Conservation (phyloP, 2,113 vertebrate genomes). For the Pelodiscus sinensis region DNA sequence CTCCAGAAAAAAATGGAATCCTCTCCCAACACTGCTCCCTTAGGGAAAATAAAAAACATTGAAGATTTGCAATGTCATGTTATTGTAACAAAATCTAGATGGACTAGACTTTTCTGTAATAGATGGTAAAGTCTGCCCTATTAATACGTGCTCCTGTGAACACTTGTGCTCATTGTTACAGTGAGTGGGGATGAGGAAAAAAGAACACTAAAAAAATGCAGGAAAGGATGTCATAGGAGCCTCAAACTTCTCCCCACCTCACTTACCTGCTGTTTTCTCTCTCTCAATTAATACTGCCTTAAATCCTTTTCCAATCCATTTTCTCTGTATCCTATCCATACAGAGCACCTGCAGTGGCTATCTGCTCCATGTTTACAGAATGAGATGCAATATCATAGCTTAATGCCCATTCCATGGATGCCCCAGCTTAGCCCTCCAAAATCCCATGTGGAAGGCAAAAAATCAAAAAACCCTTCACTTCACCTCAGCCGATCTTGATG, state of each 20-base stretch:
- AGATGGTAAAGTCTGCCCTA: neutral
- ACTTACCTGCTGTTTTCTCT: neutral
- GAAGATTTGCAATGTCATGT: neutral
- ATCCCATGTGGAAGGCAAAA: neutral
- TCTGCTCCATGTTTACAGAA: neutral
- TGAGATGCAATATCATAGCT: neutral
- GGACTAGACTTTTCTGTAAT: neutral
- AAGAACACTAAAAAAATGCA: neutral
- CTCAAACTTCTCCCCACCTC: neutral
- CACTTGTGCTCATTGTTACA: neutral
- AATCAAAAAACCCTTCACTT: neutral
- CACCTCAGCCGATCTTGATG: neutral
- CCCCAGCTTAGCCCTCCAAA: neutral
- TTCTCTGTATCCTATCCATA: neutral
- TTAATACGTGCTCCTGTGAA: neutral
- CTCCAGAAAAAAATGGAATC: conserved; percentile 39
- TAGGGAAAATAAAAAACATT: conserved; percentile 9
- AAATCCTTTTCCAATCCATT: neutral
- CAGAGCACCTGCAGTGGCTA: neutral
- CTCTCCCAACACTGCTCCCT: conserved; percentile 14
- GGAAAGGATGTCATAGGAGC: neutral
- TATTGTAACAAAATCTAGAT: neutral
- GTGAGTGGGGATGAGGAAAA: neutral
- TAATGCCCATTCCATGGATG: neutral
- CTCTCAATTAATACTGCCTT: neutral